phyloP scores from a whole-genome alignment of 2,797 vertebrate species.

The Amazonetta brasiliensis region DNA sequence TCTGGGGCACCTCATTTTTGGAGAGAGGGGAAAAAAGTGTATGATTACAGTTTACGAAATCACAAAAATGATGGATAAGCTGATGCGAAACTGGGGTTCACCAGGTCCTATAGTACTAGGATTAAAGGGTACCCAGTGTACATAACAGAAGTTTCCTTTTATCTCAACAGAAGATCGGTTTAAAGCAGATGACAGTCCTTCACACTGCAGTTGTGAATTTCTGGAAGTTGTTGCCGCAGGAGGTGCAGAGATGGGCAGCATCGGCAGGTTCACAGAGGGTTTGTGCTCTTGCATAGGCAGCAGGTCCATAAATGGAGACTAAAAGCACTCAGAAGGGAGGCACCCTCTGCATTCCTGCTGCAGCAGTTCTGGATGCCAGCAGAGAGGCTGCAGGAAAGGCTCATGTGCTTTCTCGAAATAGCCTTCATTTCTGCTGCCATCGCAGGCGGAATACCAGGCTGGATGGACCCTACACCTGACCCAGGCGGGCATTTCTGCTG shows the following conservation, averaged over 20 bases:
- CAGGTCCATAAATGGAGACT: slow-evolving; percentile 43
- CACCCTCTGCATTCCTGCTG: slow-evolving; percentile 38
- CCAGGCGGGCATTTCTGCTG: background rate
- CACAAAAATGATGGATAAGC: background rate
- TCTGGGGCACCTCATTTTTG: background rate
- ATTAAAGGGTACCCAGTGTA: background rate
- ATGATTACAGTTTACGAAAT: background rate
- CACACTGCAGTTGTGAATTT: background rate
- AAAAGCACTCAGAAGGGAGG: slow-evolving; percentile 20
- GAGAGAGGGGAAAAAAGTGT: background rate
- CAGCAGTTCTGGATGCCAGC: slow-evolving; percentile 47
- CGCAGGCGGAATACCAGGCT: background rate
- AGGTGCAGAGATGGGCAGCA: background rate
- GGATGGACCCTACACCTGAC: background rate
- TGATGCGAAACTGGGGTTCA: background rate
- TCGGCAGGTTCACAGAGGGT: background rate
- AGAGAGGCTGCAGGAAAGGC: slow-evolving; percentile 14
- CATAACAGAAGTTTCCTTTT: background rate
- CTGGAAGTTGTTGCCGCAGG: background rate
- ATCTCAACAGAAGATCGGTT: background rate
- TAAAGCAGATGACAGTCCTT: background rate
- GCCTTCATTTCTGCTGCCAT: slow-evolving; percentile 9
- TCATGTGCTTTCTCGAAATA: background rate
- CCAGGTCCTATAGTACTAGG: background rate
- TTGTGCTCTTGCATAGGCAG: background rate